Percentiles rank a stretch among this genome's conserved stretches.
These are phyloP conservation scores for Xylota segnis DNA, from an alignment of 2,888 invertebrate genomes.

Conservation along the genomic window DNA sequence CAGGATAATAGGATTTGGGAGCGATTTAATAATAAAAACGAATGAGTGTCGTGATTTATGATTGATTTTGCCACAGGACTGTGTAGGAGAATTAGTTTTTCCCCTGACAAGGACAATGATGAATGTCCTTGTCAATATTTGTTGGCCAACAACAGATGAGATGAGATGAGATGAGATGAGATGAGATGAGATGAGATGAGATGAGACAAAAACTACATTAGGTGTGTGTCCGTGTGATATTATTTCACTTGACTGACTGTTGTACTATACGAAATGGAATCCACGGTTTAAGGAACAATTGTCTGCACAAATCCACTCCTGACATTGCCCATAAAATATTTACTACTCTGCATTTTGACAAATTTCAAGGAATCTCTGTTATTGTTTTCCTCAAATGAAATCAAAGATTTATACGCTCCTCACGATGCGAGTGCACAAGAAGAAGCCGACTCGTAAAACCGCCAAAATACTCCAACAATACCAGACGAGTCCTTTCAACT, in stretches of 20 bases:
- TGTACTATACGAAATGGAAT: neutral
- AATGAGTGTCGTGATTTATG: constrained; percentile 68
- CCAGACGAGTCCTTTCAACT: constrained; percentile 31
- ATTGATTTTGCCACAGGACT: constrained; percentile 64
- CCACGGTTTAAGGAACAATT: neutral
- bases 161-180: too few species aligned
- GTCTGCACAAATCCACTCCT: neutral
- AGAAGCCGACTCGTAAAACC: neutral
- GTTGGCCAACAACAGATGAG: neutral
- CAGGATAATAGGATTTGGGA: constrained; percentile 49
- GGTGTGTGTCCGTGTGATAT: neutral
- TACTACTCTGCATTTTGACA: constrained; percentile 39
- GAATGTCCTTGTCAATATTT: constrained; percentile 41
- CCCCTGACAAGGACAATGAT: constrained; percentile 27
- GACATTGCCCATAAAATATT: constrained; percentile 44
- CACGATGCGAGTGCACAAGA: constrained; percentile 15
- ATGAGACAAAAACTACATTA: constrained; percentile 5
- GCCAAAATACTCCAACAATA: neutral
- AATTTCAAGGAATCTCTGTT: constrained; percentile 45
- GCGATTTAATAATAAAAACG: constrained; percentile 64
- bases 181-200: too few species aligned
- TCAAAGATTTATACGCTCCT: constrained; percentile 50
- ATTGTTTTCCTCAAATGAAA: constrained; percentile 50
- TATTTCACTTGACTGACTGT: constrained; percentile 6
- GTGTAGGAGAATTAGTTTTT: constrained; percentile 36